Evolutionary conservation across 1,140 invertebrate genomes (phyloP).

Genomic region (Scaptomyza montana): DNA sequence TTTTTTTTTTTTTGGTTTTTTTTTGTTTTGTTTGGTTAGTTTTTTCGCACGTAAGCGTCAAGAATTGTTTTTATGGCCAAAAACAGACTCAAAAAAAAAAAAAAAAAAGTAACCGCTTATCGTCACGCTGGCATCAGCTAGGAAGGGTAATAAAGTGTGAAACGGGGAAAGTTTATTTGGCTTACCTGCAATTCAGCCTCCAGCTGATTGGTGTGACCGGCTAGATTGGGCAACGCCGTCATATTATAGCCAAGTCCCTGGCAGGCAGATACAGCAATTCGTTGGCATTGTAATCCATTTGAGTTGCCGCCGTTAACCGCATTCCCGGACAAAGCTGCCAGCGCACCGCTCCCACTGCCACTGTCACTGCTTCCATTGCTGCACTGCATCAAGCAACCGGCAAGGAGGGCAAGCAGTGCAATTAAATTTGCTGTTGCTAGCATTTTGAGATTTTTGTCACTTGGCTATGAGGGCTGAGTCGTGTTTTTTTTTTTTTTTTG

Average conservation of each 20-base stretch:
- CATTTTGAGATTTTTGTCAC: neutral
- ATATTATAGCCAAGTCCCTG: conserved; percentile 93
- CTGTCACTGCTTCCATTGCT: neutral
- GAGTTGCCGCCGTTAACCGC: conserved; percentile 22
- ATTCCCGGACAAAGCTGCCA: conserved; percentile 9
- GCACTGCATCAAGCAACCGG: conserved; percentile 15
- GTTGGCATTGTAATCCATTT: conserved; percentile 88
- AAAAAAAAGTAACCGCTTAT: conserved; percentile 40
- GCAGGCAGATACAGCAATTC: conserved; percentile 91
- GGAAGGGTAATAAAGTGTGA: neutral
- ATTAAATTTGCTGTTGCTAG: conserved; percentile 1
- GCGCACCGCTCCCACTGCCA: neutral
- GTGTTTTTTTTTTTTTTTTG: no score
- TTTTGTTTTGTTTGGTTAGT: neutral
- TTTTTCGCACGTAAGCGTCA: conserved; percentile 63
- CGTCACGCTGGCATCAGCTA: conserved; percentile 30
- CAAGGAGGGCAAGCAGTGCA: conserved; percentile 8
- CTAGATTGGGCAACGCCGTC: conserved; percentile 94
- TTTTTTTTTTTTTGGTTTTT: conserved; percentile 6
- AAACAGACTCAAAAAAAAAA: neutral
- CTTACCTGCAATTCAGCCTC: conserved; percentile 89
- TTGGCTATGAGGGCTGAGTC: neutral
- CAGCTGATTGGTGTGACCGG: conserved; percentile 90
- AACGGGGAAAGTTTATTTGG: no score
- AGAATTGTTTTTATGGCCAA: conserved; percentile 69